Conservation (phyloP, 2,797 vertebrate species). For the Picus viridis region DNA sequence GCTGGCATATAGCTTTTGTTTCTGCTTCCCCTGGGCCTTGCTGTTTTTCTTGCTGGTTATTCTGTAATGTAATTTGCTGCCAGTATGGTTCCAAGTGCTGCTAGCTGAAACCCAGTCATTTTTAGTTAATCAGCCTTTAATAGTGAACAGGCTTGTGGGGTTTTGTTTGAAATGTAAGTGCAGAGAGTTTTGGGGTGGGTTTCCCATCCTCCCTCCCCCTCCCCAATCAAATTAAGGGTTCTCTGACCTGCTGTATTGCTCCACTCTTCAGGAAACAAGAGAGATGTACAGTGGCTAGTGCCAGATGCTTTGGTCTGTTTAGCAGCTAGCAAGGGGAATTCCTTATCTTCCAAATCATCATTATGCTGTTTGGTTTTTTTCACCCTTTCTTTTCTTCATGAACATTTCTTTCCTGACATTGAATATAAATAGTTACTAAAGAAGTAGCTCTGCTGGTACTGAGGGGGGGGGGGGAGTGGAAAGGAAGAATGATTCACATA, state of each 20-base stretch:
- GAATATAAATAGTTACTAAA: constrained; percentile 70
- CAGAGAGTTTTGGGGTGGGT: background rate
- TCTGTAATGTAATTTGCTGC: background rate
- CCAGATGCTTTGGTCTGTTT: constrained; percentile 79
- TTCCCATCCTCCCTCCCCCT: no score
- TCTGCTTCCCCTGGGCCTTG: background rate
- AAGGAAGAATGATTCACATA: constrained; percentile 72
- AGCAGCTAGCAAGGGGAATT: constrained; percentile 80
- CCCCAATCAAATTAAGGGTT: constrained; percentile 11
- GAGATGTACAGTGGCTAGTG: constrained; percentile 77
- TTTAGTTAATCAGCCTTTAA: background rate
- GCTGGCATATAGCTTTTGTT: background rate
- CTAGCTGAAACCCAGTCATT: background rate
- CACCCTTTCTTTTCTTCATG: background rate
- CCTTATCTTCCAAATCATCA: constrained; percentile 56
- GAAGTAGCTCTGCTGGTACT: constrained; percentile 27
- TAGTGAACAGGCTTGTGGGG: background rate
- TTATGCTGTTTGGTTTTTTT: background rate
- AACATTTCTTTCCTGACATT: constrained; percentile 59
- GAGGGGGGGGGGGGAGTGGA: background rate
- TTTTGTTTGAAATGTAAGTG: constrained; percentile 31
- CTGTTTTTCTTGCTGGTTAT: background rate
- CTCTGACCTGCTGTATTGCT: constrained; percentile 73
- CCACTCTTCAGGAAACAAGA: constrained; percentile 52
- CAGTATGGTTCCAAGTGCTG: background rate